Evolutionary conservation across 2,797 vertebrate genomes (phyloP), one percentile per base, ranked within the genome.

Genomic region (Lutjanus campechanus): DNA sequence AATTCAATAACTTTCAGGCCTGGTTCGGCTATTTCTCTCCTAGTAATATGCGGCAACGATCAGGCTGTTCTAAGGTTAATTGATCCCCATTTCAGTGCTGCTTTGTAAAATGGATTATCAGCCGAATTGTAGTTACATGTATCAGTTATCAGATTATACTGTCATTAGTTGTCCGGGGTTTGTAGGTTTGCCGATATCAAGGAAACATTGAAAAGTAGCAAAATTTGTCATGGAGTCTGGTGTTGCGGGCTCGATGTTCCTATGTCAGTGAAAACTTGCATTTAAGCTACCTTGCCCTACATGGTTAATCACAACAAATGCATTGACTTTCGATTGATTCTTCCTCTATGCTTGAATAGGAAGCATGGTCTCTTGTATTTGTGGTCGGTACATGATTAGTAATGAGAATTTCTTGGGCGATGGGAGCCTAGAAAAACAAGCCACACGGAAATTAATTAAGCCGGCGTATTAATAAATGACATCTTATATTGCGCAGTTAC

Each of bases 1-100:
- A 66, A 86, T 82, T 62, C 6, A 82, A 11, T 58, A 88, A 89
- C 84, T 89, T 86, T 82, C 7, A 73, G 88, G 90, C 91, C 90
- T 78, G 83, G 50, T 29, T 36, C 44, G 66, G 5, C 43, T 67
- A 43, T 71, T 56, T 60, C 11, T 63, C 53, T 25, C 5, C 10
- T 11, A 16, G 65, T 29, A 8, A 79, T 66, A 76, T 79, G 75
- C 87, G 60, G 77, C 84, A 87, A n/a, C 53, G 70, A 41, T 16
- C 50, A 9, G 67, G 41, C 56, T 64, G 69, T 47, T 50, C 54
- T 78, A 16, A 73, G 17, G 70, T 59, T 70, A 60, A 61, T 59
- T 49, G 51, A 68, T 74, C 84, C 61, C 61, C 58, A 1, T 29
- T 17, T 11, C 19, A 55, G 8, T 10, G 17, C n/a, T n/a, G 40